These are phyloP conservation scores for Sminthurinus aureus DNA, from an alignment of 2,888 invertebrate genomes.

Conservation along the genomic window DNA sequence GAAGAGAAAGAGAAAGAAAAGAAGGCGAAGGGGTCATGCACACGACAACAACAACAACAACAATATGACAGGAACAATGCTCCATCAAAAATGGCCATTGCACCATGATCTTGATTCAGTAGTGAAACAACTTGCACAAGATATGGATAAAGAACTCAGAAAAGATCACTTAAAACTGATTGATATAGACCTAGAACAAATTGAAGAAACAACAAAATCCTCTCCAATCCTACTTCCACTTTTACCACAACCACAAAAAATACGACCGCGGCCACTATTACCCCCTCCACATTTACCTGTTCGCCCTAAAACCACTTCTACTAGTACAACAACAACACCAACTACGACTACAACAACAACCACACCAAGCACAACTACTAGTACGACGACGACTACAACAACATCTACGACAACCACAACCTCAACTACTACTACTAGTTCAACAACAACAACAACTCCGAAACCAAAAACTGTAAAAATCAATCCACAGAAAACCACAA, in stretches of 20 bases:
- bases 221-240: too few species aligned
- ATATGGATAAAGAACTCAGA: slow-evolving; percentile 13
- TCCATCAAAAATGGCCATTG: too few species aligned
- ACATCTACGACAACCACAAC: slow-evolving; percentile 11
- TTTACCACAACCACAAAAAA: neutral
- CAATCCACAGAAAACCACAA: neutral
- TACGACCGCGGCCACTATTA: too few species aligned
- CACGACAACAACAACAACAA: neutral
- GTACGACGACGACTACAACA: neutral
- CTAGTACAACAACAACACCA: neutral
- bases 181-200: slow-evolving; percentile 23
- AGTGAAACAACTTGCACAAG: slow-evolving; percentile 3
- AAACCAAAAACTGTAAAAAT: neutral
- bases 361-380: slow-evolving; percentile 10
- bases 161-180: slow-evolving; percentile 28
- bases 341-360: slow-evolving; percentile 18
- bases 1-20: neutral
- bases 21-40: neutral
- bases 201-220: neutral
- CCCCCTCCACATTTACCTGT: slow-evolving; percentile 15
- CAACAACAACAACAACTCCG: slow-evolving; percentile 21
- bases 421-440: slow-evolving; percentile 8
- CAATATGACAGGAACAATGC: neutral
- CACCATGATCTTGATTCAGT: slow-evolving; percentile 5
- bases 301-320: neutral